Conservation (phyloP, 2,113 vertebrate species). For the Rutilus rutilus region DNA sequence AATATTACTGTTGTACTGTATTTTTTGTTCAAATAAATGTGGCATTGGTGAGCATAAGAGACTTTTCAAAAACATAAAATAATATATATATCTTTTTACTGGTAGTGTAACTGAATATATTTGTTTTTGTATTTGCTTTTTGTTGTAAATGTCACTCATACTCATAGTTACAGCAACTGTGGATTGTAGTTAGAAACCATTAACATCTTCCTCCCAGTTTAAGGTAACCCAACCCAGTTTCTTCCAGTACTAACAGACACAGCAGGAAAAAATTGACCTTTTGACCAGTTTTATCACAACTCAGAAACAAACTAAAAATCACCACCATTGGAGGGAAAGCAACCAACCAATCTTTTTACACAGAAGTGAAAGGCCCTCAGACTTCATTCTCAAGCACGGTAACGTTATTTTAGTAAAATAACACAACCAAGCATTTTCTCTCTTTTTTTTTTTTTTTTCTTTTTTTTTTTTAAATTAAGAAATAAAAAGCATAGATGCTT, state of each 20-base stretch:
- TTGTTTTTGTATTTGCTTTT: background rate
- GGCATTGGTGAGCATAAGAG: background rate
- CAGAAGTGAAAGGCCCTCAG: conserved; percentile 27
- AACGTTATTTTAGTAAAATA: conserved; percentile 18
- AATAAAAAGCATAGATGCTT: conserved; percentile 44
- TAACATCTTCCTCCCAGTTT: conserved; percentile 3
- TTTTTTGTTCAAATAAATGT: background rate
- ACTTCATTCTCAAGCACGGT: conserved; percentile 20
- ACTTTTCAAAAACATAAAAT: background rate
- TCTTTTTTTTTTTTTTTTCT: background rate
- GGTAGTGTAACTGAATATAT: background rate
- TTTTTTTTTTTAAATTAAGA: conserved; percentile 19
- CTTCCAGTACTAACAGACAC: conserved; percentile 34
- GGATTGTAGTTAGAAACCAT: conserved; percentile 25
- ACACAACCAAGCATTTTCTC: conserved; percentile 19
- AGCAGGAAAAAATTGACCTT: conserved; percentile 6
- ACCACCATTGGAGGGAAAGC: conserved; percentile 22
- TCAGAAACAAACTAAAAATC: conserved; percentile 28
- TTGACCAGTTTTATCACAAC: background rate
- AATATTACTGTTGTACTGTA: background rate
- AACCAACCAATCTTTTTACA: conserved; percentile 13
- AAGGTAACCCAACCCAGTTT: background rate
- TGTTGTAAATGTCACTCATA: background rate
- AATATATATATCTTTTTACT: background rate
- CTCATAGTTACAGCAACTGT: background rate